Percentiles rank a stretch among this genome's conserved stretches.
Conservation (phyloP, 2,888 invertebrate species). For the Apamea epomidion region DNA sequence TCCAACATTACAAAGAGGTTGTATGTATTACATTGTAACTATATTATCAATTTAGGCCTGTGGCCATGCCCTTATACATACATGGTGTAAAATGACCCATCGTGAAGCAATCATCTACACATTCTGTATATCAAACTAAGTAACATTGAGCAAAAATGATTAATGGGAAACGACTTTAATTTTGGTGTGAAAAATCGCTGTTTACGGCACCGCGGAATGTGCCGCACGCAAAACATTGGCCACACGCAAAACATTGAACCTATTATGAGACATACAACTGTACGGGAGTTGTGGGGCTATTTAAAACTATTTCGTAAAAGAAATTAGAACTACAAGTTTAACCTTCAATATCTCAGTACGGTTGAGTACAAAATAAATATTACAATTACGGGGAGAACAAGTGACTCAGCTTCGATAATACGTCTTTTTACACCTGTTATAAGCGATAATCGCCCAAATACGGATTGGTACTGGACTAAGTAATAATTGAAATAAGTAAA, state of each 20-base stretch:
- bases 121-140: not conserved
- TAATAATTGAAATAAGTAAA: not conserved
- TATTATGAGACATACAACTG: not conserved
- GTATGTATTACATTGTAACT: constrained; percentile 5
- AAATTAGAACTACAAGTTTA: not conserved
- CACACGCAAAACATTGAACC: no score
- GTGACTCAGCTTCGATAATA: not conserved
- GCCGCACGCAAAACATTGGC: no score
- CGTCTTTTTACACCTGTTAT: not conserved
- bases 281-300: not conserved
- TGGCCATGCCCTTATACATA: not conserved
- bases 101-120: not conserved
- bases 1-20: constrained; percentile 72
- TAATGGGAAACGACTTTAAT: not conserved
- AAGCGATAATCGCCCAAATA: not conserved
- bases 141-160: not conserved
- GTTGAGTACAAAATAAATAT: not conserved
- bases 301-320: not conserved
- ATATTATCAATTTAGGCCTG: not conserved
- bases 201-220: not conserved
- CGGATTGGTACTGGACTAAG: not conserved
- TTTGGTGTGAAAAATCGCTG: not conserved
- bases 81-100: not conserved
- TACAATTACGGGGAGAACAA: not conserved
- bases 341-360: not conserved